Evolutionary conservation across 2,797 vertebrate species (phyloP), one percentile per base, ranked within the genome.

Genomic region (Parambassis ranga): DNA sequence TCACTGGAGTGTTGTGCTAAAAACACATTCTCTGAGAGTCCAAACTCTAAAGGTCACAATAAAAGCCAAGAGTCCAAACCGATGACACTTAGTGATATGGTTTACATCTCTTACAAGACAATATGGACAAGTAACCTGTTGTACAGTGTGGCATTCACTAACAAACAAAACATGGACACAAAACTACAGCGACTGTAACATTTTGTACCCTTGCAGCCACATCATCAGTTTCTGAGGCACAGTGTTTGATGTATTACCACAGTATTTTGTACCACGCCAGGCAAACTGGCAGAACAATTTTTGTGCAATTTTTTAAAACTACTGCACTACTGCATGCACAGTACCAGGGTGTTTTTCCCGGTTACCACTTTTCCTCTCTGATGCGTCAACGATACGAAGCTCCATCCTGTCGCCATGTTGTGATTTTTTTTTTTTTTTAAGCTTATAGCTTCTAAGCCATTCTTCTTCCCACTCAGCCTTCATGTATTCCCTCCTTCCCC

Each of bases 401-500:
- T 59, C 31, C 8, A 20, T 33, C 26, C 4, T 10, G 26, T 46
- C 57, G 47, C 20, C 7, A 30, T 44, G 19, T 72, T 62, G 31
- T 62, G 31, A 11, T 65, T 69, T 46, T 31, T 63, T 53, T n/a
- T n/a, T n/a, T n/a, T n/a, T n/a, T n/a, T n/a, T n/a, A n/a, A 53
- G 50, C 31, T 39, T 20, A n/a, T n/a, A 37, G 57, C 31, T 36
- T 67, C 30, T 62, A 32, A 68, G 59, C 55, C 36, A 43, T 65
- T 58, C 36, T 38, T 58, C 57, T 56, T 20, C 47, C 13, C 43
- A 27, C 56, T 71, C 61, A 57, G 42, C 52, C 70, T 49, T 18
- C 39, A 31, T 33, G 53, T 77, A 73, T 68, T 85, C 82, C 77
- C 74, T 75, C 49, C 44, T 37, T 79, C 78, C 80, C 80, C 31